phyloP scores from a whole-genome alignment of 2,797 vertebrate genomes.

The Peromyscus aztecus region DNA sequence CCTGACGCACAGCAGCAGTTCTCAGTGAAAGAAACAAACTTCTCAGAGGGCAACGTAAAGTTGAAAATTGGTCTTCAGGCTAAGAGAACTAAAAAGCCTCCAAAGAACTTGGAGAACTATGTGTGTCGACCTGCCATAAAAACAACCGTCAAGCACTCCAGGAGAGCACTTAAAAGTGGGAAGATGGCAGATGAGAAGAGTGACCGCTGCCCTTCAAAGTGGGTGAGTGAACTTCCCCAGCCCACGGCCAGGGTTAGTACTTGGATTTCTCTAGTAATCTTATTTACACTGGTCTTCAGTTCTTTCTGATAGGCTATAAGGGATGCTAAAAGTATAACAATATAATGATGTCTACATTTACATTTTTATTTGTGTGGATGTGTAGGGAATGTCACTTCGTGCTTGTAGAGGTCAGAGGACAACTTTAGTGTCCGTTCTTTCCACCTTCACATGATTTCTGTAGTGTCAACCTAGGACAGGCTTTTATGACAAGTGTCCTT shows the following conservation, averaged over 20 bases:
- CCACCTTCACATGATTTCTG: neutral
- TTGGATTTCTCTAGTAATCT: conserved; percentile 32
- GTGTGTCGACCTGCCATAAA: conserved; percentile 97
- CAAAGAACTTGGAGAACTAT: conserved; percentile 99
- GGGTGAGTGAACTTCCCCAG: conserved; percentile 84
- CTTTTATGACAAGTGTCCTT: neutral
- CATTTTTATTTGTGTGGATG: neutral
- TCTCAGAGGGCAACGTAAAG: conserved; percentile 94
- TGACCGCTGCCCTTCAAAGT: conserved; percentile 87
- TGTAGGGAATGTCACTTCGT: neutral
- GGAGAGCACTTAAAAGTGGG: conserved; percentile 87
- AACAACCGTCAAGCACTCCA: conserved; percentile 92
- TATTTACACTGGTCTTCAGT: conserved; percentile 16
- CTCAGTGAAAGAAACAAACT: conserved; percentile 96
- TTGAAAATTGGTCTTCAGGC: conserved; percentile 96
- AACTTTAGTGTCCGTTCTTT: neutral
- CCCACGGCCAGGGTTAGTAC: neutral
- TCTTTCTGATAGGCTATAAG: neutral
- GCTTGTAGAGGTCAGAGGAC: neutral
- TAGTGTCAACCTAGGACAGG: neutral
- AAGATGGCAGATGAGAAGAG: conserved; percentile 89
- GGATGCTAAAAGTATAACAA: neutral
- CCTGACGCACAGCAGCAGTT: conserved; percentile 92
- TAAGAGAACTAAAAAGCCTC: conserved; percentile 98
- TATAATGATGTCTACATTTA: neutral